These are phyloP conservation scores for Aphidius gifuensis DNA, from an alignment of 1,140 invertebrate species.

Conservation along the genomic window DNA sequence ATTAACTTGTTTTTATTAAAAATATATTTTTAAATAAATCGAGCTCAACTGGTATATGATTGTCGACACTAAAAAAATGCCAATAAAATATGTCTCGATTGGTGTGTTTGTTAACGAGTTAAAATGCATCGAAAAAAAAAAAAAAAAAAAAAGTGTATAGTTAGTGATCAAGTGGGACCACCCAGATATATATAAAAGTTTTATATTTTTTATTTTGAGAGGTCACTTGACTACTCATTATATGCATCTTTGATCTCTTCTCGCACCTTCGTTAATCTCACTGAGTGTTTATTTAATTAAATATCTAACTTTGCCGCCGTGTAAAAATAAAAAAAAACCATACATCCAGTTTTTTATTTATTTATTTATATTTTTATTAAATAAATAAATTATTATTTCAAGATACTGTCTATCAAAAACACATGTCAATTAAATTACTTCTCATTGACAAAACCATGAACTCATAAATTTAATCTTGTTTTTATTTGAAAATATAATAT, in stretches of 20 bases:
- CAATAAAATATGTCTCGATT: slow-evolving; percentile 48
- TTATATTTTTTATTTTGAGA: slow-evolving; percentile 25
- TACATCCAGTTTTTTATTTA: too few species aligned
- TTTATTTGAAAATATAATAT: too few species aligned
- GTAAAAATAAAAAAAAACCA: too few species aligned
- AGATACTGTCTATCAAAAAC: too few species aligned
- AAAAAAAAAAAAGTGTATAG: neutral
- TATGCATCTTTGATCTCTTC: slow-evolving; percentile 53
- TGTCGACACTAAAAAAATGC: slow-evolving; percentile 43
- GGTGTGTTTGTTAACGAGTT: slow-evolving; percentile 43
- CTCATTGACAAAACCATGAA: neutral
- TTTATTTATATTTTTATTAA: too few species aligned
- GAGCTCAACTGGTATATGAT: too few species aligned
- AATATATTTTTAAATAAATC: too few species aligned
- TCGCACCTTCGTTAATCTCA: slow-evolving; percentile 55
- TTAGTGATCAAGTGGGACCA: slow-evolving; percentile 38
- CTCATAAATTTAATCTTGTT: slow-evolving; percentile 1
- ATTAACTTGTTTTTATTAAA: too few species aligned
- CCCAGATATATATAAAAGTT: slow-evolving; percentile 43
- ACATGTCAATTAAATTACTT: too few species aligned
- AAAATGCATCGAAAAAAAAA: slow-evolving; percentile 26
- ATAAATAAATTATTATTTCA: too few species aligned
- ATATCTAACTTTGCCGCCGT: slow-evolving; percentile 31
- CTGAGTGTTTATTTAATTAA: slow-evolving; percentile 58
- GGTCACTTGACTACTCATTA: slow-evolving; percentile 48